Base-by-base conservation (phyloP, 2,797 vertebrate species). In the Cossypha polioptera region DNA sequence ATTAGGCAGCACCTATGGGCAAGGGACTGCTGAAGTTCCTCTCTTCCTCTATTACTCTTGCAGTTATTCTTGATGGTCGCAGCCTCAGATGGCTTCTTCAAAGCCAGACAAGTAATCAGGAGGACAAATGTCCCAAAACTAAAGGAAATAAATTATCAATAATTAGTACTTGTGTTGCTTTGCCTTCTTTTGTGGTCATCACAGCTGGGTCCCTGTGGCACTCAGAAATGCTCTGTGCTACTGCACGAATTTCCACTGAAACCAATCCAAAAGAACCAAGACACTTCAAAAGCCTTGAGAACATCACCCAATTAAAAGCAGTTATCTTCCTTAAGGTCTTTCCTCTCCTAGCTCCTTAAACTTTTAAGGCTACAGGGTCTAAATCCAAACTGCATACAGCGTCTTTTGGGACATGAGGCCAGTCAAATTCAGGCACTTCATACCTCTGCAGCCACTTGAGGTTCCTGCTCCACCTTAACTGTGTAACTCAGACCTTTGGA, bases 21-120 rank as follows among this genome's bases (percentile, higher is more conserved):
- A 40, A 13, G 66, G 14, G 13, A 16, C 43, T 73, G 38, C 42
- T 79, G 45, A 43, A 65, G 36, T 45, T 72, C 22, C 28, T 25
- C 9, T 84, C 19, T 38, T 59, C 26, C 62, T 76, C 13, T 15
- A 1, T 71, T 7, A 5, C 10, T 81, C 17, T 58, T 55, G 12
- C 31, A 40, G 28, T 31, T 88, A 2, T 47, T 86, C 25, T 31
- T 42, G 53, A 31, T 40, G 48, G 11, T 42, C 80, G 16, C 40
- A 71, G 29, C 29, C 9, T 8, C 31, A 53, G 13, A 15, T 65
- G 53, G 42, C 36, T 74, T 58, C 33, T 84, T 63, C 45, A 93
- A 94, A 97, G 92, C 55, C 71, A 78, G 74, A n/a, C 20, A 91
- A 67, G 74, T 91, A 92, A 78, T 89, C 82, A 86, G 90, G 87